A percentile compares a stretch with the other conserved stretches of the same genome.
Evolutionary conservation across 2,113 vertebrate species (phyloP).

Genomic region (Hymenochirus boettgeri): DNA sequence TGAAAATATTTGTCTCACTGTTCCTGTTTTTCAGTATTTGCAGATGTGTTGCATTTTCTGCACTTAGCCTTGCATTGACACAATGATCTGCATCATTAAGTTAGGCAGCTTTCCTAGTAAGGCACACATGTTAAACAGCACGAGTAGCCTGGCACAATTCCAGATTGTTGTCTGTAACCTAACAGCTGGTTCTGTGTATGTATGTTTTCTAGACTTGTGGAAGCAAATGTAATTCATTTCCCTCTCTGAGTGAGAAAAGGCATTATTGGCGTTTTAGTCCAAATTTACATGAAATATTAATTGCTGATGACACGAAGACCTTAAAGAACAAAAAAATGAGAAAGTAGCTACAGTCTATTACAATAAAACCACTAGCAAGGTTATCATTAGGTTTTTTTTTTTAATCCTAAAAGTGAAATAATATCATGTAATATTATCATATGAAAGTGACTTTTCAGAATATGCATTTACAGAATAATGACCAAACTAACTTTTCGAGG

Average conservation of each 20-base stretch:
- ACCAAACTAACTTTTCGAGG: too few species aligned
- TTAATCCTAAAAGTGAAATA: too few species aligned
- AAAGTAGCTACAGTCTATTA: too few species aligned
- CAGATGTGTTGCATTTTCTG: conserved; percentile 8
- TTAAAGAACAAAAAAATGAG: too few species aligned
- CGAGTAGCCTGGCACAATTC: not conserved
- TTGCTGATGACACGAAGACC: too few species aligned
- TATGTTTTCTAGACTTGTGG: not conserved
- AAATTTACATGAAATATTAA: too few species aligned
- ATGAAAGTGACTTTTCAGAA: too few species aligned
- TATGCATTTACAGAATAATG: too few species aligned
- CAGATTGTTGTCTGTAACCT: not conserved
- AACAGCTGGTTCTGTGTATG: conserved; percentile 6
- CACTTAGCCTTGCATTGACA: not conserved
- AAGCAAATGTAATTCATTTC: not conserved
- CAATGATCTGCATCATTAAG: conserved; percentile 9
- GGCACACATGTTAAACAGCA: conserved; percentile 1
- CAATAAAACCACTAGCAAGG: too few species aligned
- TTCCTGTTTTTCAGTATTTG: not conserved
- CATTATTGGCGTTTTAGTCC: not conserved
- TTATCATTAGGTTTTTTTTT: too few species aligned
- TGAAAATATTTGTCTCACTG: not conserved
- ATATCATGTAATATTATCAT: too few species aligned
- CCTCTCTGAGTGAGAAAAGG: conserved; percentile 4
- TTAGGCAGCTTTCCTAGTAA: not conserved